Conservation (phyloP, 2,113 vertebrate genomes). For the Osmerus mordax region DNA sequence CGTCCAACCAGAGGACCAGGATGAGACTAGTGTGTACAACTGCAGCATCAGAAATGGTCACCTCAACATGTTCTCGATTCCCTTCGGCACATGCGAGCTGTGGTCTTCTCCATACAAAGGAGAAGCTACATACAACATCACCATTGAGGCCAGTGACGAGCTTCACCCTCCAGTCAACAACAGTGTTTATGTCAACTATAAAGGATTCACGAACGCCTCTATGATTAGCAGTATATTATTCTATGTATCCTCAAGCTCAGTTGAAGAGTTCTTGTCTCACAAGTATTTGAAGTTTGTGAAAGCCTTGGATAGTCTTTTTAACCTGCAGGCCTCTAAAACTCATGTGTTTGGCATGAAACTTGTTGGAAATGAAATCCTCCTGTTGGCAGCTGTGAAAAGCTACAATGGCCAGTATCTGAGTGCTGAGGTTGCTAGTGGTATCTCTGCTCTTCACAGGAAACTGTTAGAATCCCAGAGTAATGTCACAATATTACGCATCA, state of each 20-base stretch:
- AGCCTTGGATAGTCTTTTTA: constrained; percentile 72
- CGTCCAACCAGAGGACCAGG: constrained; percentile 67
- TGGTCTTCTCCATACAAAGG: constrained; percentile 69
- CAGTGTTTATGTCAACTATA: constrained; percentile 71
- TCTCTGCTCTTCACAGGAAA: constrained; percentile 66
- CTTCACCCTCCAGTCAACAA: constrained; percentile 69
- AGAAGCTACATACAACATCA: constrained; percentile 71
- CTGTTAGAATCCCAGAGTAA: constrained; percentile 68
- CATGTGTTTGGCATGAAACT: constrained; percentile 73
- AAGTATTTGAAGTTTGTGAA: constrained; percentile 71
- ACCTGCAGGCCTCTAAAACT: constrained; percentile 72
- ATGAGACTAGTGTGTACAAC: constrained; percentile 63
- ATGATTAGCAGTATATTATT: constrained; percentile 72
- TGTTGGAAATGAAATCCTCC: constrained; percentile 58
- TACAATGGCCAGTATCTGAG: constrained; percentile 70
- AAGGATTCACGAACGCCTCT: constrained; percentile 72
- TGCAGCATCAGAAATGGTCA: constrained; percentile 66
- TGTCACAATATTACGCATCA: constrained; percentile 67
- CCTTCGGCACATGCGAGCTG: constrained; percentile 68
- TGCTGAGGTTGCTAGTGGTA: constrained; percentile 60
- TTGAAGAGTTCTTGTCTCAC: constrained; percentile 67
- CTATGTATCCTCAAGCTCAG: constrained; percentile 58
- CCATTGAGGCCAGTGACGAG: constrained; percentile 67
- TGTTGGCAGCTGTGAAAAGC: constrained; percentile 70
- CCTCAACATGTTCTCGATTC: constrained; percentile 65